These are phyloP conservation scores for Callithrix jacchus DNA, from an alignment of 2,113 vertebrate species.

Conservation along the genomic window DNA sequence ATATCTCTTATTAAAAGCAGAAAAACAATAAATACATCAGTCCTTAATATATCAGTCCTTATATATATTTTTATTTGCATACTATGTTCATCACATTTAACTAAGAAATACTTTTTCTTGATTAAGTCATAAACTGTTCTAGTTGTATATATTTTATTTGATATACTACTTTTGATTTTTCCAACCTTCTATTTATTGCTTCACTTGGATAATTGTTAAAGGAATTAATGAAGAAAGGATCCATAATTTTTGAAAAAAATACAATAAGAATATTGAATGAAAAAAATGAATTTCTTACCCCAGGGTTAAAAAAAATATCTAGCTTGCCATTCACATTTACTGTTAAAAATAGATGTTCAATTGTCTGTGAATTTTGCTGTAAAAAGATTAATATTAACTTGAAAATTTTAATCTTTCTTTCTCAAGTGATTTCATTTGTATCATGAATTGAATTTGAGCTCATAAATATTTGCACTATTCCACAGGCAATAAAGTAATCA, in stretches of 20 bases:
- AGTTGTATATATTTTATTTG: constrained; percentile 48
- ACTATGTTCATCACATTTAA: not conserved
- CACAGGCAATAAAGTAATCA: constrained; percentile 30
- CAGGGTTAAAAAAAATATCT: not conserved
- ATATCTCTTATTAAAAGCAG: not conserved
- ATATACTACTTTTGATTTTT: constrained; percentile 53
- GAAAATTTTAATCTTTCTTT: constrained; percentile 26
- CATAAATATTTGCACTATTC: constrained; percentile 38
- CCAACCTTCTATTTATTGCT: not conserved
- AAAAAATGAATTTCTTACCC: not conserved
- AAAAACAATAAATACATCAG: not conserved
- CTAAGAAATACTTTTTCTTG: constrained; percentile 32
- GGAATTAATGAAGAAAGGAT: not conserved
- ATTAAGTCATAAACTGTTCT: constrained; percentile 13
- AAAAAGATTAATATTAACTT: constrained; percentile 6
- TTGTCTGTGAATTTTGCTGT: not conserved
- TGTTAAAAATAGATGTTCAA: not conserved
- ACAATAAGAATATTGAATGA: not conserved
- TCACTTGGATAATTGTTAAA: constrained; percentile 28
- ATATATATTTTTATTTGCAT: not conserved
- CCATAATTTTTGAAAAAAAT: not conserved
- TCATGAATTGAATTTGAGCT: constrained; percentile 33
- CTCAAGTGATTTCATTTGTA: constrained; percentile 48
- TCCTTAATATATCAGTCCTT: not conserved
- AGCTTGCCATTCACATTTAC: not conserved